phyloP scores from a whole-genome alignment of 2,888 invertebrate species.

The Apamea anceps region DNA sequence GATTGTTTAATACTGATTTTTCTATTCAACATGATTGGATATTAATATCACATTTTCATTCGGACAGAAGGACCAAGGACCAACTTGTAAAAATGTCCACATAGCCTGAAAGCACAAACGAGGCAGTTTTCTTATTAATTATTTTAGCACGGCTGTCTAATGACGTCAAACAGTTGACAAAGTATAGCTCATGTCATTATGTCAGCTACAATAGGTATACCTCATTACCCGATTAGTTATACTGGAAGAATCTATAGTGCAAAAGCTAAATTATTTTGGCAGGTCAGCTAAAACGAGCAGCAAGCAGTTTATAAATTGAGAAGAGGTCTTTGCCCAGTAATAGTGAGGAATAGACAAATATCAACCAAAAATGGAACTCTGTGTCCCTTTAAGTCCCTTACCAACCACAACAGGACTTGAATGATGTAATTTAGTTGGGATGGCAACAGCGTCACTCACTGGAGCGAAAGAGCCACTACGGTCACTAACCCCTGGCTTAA shows the following conservation, averaged over 20 bases:
- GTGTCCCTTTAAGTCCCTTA: slow-evolving; percentile 4
- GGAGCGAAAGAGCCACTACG: slow-evolving; percentile 45
- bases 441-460: slow-evolving; percentile 53
- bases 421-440: slow-evolving; percentile 41
- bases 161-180: slow-evolving; percentile 34
- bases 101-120: background rate
- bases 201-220: slow-evolving; percentile 14
- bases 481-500: slow-evolving; percentile 46
- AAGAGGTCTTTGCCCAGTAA: background rate
- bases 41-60: background rate
- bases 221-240: slow-evolving; percentile 22
- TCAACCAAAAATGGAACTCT: background rate
- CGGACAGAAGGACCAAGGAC: background rate
- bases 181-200: slow-evolving; percentile 5
- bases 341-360: background rate
- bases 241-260: background rate
- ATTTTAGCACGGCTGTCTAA: background rate
- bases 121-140: slow-evolving; percentile 11
- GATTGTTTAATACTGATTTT: slow-evolving; percentile 1
- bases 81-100: background rate
- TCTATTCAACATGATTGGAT: background rate
- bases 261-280: slow-evolving; percentile 11
- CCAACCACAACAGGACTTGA: slow-evolving; percentile 33
- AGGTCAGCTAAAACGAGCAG: background rate
- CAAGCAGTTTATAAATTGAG: slow-evolving; percentile 5